phyloP scores from a whole-genome alignment of 2,888 invertebrate genomes.

The Thera obeliscata region DNA sequence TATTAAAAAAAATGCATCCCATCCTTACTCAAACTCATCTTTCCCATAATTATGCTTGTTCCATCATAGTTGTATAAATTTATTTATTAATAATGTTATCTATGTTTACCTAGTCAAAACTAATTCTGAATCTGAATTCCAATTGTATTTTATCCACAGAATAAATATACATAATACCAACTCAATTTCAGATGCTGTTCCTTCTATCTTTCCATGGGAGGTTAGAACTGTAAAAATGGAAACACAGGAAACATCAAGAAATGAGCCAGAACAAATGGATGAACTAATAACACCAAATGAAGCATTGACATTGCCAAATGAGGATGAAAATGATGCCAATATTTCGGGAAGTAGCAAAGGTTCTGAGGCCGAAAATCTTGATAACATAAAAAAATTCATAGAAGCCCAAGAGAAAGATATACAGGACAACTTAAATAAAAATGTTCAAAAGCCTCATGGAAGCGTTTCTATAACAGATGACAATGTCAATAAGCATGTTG shows the following conservation, averaged over 20 bases:
- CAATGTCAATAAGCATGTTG: conserved; percentile 12
- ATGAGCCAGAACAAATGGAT: conserved; percentile 13
- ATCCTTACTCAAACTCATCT: no score
- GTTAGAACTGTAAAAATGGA: conserved; percentile 51
- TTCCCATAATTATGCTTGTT: no score
- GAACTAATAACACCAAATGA: conserved; percentile 12
- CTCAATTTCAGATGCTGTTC: conserved; percentile 84
- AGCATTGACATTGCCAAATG: conserved; percentile 9
- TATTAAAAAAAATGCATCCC: no score
- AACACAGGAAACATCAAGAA: conserved; percentile 20
- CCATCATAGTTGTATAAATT: no score
- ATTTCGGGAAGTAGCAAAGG: conserved; percentile 54
- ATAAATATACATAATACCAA: background rate
- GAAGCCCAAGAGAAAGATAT: conserved; percentile 67
- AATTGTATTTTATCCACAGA: background rate
- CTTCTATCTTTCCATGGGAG: conserved; percentile 89
- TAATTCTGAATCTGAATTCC: no score
- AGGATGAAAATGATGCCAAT: conserved; percentile 36
- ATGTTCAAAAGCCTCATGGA: conserved; percentile 9
- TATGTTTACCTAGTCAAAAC: no score
- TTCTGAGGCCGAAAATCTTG: conserved; percentile 69
- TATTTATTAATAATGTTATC: no score
- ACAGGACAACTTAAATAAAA: conserved; percentile 10
- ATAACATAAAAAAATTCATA: conserved; percentile 71
- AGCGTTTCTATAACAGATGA: conserved; percentile 10